A percentile compares a stretch with the other conserved stretches of the same genome.
phyloP scores from a whole-genome alignment of 2,797 vertebrate genomes.

The Trichosurus vulpecula region DNA sequence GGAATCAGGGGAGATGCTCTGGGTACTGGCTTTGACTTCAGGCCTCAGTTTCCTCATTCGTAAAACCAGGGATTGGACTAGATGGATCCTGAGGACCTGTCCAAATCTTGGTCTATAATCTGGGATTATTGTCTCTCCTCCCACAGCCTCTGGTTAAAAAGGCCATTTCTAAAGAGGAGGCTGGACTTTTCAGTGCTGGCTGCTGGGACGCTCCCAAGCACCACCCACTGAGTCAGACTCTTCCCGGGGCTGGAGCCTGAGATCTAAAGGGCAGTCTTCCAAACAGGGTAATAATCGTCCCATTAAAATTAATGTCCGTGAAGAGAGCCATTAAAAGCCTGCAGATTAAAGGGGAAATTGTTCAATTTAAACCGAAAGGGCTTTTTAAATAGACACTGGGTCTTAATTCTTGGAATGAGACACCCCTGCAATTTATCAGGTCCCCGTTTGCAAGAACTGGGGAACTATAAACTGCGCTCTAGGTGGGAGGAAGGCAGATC shows the following conservation, averaged over 20 bases:
- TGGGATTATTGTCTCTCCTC: not conserved
- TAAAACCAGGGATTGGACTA: no score
- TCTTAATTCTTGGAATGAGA: conserved; percentile 75
- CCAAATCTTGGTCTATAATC: not conserved
- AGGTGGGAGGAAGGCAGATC: conserved; percentile 52
- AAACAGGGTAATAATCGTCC: conserved; percentile 80
- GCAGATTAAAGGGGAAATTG: conserved; percentile 77
- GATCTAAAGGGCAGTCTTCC: conserved; percentile 74
- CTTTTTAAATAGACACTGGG: conserved; percentile 79
- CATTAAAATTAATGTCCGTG: conserved; percentile 81
- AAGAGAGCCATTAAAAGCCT: conserved; percentile 80
- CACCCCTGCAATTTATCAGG: conserved; percentile 57
- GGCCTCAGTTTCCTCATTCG: not conserved
- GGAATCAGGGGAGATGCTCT: not conserved
- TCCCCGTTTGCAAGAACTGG: conserved; percentile 57
- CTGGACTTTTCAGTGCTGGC: conserved; percentile 32
- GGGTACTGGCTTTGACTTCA: not conserved
- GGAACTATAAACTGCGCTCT: conserved; percentile 51
- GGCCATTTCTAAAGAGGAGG: conserved; percentile 25
- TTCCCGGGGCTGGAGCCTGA: conserved; percentile 12
- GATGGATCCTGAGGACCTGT: not conserved
- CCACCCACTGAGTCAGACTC: conserved; percentile 71
- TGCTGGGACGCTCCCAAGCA: conserved; percentile 69
- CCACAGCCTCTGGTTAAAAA: not conserved
- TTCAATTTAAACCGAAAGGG: conserved; percentile 76